Evolutionary conservation across 1,140 invertebrate genomes (phyloP), one percentile per base, ranked within the genome.

Genomic region (Globodera rostochiensis): DNA sequence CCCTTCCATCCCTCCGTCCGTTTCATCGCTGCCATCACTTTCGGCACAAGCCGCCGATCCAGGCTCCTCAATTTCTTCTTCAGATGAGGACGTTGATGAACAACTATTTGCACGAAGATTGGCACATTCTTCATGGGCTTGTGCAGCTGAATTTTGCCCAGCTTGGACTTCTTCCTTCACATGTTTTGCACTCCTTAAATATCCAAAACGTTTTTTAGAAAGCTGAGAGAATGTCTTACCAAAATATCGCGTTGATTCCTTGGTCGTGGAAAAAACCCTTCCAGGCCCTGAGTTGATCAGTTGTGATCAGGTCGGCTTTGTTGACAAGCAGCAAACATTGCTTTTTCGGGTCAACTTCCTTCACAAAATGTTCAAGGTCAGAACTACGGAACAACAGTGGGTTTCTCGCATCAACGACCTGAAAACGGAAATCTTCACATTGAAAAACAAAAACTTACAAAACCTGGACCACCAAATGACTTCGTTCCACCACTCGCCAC

Each of bases 401-500:
- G 92, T 99, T 98, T 85, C 98, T 92, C 2, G 95, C 96, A 92
- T 99, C 98, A 0, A 99, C 93, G 86, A 99, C 96, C 90, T 81
- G 64, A 13, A 6, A n/a, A 74, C 36, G 2, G 36, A 49, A 74
- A 98, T 15, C 19, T 83, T 3, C 9, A 46, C 6, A 21, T 80
- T 71, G 74, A 74, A 15, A n/a, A 84, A 19, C 21, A 8, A 81
- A 83, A 79, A 79, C 4, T 11, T 5, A 15, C 21, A 7, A 46
- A 25, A 81, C 81, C 84, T 88, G 95, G 13, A 98, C 93, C 49
- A 99, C 91, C 69, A 99, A 92, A 91, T 99, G 95, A 89, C 95
- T 96, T 86, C 95, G 93, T 90, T 99, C 98, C 21, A 99, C 93
- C 2, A 99, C 97, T 85, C 97, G 92, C 98, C 98, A 99, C 7